Percentiles rank a stretch among this genome's conserved stretches.
Evolutionary conservation across 2,797 vertebrate genomes (phyloP).

Genomic region (Takifugu rubripes): DNA sequence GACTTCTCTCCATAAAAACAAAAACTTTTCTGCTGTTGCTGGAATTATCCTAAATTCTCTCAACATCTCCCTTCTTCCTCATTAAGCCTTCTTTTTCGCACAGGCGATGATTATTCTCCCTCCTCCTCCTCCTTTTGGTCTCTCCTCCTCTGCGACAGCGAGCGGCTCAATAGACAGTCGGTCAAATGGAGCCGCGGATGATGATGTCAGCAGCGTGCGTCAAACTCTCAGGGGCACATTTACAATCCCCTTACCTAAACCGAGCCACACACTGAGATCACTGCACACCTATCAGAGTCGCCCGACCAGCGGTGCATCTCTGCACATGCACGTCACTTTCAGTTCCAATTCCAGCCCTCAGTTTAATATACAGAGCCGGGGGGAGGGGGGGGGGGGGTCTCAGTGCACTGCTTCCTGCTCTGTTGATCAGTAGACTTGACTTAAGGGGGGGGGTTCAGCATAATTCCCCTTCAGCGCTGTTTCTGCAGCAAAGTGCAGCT

Average conservation of each 20-base stretch:
- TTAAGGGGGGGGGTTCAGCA: background rate
- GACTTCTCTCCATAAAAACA: background rate
- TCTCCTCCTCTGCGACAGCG: slow-evolving; percentile 17
- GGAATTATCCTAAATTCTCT: too few relatives aligned
- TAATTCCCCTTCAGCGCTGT: slow-evolving; percentile 3
- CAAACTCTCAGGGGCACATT: slow-evolving; percentile 65
- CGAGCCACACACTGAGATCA: slow-evolving; percentile 52
- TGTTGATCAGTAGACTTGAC: slow-evolving; percentile 28
- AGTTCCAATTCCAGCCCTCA: slow-evolving; percentile 16
- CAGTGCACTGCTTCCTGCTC: slow-evolving; percentile 11
- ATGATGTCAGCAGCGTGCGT: slow-evolving; percentile 78
- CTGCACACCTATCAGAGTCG: slow-evolving; percentile 53
- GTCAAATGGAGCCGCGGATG: slow-evolving; percentile 58
- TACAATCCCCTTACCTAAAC: slow-evolving; percentile 57
- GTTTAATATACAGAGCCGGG: slow-evolving; percentile 12
- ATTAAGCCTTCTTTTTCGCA: slow-evolving; percentile 6
- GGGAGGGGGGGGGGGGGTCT: slow-evolving; percentile 1
- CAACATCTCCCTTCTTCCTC: slow-evolving; percentile 5
- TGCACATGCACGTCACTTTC: slow-evolving; percentile 35
- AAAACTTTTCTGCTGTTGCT: too few relatives aligned
- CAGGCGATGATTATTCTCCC: slow-evolving; percentile 16
- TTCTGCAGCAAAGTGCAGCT: background rate
- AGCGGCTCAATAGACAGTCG: slow-evolving; percentile 36
- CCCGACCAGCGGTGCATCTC: slow-evolving; percentile 25
- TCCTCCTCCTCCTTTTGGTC: background rate